A percentile compares a stretch with the other conserved stretches of the same genome.
Conservation (phyloP, 2,888 invertebrate genomes). For the Cacoxenus indagator region DNA sequence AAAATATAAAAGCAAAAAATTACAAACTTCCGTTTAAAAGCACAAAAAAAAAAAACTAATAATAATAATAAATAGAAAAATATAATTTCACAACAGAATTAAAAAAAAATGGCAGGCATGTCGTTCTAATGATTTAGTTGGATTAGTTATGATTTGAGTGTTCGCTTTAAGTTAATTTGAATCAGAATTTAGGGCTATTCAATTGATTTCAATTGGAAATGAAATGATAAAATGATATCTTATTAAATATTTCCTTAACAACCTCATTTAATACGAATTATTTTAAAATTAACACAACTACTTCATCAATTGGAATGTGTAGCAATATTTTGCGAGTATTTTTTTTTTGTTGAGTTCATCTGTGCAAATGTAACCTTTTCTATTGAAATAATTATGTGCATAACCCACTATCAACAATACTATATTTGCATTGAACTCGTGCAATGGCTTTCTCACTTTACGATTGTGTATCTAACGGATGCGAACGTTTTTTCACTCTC, state of each 20-base stretch:
- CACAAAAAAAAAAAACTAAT: background rate
- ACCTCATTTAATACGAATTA: no score
- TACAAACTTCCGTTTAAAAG: conserved; percentile 4
- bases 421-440: conserved; percentile 9
- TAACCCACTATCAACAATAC: background rate
- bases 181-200: no score
- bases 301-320: no score
- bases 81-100: background rate
- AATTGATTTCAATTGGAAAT: no score
- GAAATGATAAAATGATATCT: no score
- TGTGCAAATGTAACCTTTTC: background rate
- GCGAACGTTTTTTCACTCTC: background rate
- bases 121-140: no score
- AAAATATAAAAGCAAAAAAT: background rate
- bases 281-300: no score
- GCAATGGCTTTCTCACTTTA: background rate
- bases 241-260: no score
- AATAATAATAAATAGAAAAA: background rate
- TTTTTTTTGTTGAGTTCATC: background rate
- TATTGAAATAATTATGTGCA: background rate
- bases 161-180: no score
- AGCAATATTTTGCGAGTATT: no score
- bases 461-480: conserved; percentile 12
- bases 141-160: no score
- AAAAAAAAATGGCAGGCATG: no score